Evolutionary conservation across 2,888 invertebrate species (phyloP).

Genomic region (Yponomeuta cagnagella): DNA sequence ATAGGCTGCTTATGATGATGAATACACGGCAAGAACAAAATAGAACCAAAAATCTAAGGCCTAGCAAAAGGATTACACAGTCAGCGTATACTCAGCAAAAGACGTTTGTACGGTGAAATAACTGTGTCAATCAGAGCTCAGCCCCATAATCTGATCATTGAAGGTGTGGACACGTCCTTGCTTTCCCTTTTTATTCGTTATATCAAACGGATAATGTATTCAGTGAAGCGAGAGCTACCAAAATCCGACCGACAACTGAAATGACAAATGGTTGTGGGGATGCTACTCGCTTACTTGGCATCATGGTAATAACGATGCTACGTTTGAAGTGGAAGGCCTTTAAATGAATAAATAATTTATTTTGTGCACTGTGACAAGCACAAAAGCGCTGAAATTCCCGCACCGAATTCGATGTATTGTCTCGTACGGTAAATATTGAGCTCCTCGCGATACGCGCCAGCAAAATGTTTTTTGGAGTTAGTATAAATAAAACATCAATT

Average conservation of each 20-base stretch:
- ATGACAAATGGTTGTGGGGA: constrained; percentile 51
- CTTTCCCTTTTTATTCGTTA: constrained; percentile 8
- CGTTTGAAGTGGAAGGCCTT: too few relatives aligned
- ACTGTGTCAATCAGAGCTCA: constrained; percentile 2
- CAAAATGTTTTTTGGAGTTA: too few relatives aligned
- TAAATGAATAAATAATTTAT: too few relatives aligned
- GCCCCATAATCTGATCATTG: background rate
- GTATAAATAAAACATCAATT: too few relatives aligned
- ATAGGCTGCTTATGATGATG: too few relatives aligned
- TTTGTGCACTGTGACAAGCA: too few relatives aligned
- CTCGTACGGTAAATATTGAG: too few relatives aligned
- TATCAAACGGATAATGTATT: constrained; percentile 41
- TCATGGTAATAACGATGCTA: background rate
- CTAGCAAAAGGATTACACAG: background rate
- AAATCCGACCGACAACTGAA: constrained; percentile 25
- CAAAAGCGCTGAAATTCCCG: too few relatives aligned
- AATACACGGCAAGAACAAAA: too few relatives aligned
- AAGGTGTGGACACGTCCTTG: constrained; percentile 7
- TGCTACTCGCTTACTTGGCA: constrained; percentile 17
- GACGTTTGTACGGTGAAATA: background rate
- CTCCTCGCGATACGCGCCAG: too few relatives aligned
- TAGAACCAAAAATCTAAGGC: background rate
- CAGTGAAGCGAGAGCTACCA: constrained; percentile 38
- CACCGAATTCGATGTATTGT: too few relatives aligned
- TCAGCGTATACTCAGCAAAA: background rate